Base-by-base conservation (phyloP, 2,113 vertebrate species). In the Pangasianodon hypophthalmus region DNA sequence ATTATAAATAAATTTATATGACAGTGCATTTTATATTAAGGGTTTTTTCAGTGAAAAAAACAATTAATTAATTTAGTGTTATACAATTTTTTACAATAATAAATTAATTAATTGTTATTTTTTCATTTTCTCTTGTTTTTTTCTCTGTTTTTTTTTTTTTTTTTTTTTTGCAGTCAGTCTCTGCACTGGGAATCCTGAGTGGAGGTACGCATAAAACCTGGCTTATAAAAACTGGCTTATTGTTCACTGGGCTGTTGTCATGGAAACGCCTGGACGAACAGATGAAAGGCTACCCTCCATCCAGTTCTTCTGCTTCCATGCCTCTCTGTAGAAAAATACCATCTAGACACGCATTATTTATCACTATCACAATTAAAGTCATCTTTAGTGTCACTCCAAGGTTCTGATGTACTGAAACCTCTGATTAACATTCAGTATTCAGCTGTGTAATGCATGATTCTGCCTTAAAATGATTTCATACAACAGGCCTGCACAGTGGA, bases 161-260 rank as follows among this genome's bases (percentile, higher is more conserved):
- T 54, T 83, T 69, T 37, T 6, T n/a, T n/a, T n/a, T n/a, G n/a
- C n/a, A 41, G 5, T 19, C n/a, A 11, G 41, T 83, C 77, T 83
- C 60, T 80, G 54, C 18, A 83, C 37, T 81, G 75, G 56, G 81
- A 80, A 67, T 60, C 62, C 69, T 87, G 67, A 77, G 41, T 54
- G 21, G 44, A 79, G 77, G 24, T 67, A 87, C 41, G 5, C 64
- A 50, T 69, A 80, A 86, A 88, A 62, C 44, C 32, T 75, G 62
- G 41, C 29, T 87, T 44, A 77, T 69, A 71, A 69, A 83, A 83
- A 73, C 50, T 44, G 56, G 75, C 64, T 86, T 85, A 75, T 91
- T 91, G 86, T 91, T 92, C 84, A 86, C 67, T 85, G 88, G 58
- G 80, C 73, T 85, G 92, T 93, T 88, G 91, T 90, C 92, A 93